Percentiles rank a stretch among this genome's conserved stretches.
phyloP scores from a whole-genome alignment of 2,888 invertebrate genomes.

The Ichneumoninae sp. region DNA sequence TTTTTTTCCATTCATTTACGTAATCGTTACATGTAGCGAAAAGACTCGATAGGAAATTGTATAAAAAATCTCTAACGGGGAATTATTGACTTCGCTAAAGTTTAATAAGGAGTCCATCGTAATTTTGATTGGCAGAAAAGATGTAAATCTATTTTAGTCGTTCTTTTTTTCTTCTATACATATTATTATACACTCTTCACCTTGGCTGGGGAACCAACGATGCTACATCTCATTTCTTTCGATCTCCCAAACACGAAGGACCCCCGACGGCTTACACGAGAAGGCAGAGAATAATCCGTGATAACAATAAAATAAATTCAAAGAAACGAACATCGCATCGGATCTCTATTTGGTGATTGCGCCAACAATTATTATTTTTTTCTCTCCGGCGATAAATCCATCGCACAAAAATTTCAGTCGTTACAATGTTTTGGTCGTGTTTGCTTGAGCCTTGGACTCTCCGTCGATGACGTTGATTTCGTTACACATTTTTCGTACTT shows the following conservation, averaged over 20 bases:
- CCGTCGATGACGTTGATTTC: constrained; percentile 20
- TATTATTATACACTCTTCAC: constrained; percentile 25
- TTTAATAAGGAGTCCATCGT: constrained; percentile 4
- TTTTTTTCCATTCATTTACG: constrained; percentile 9
- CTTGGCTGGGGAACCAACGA: not conserved
- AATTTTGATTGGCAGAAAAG: constrained; percentile 57
- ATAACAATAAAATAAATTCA: constrained; percentile 31
- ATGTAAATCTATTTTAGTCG: constrained; percentile 20
- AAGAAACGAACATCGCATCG: constrained; percentile 31
- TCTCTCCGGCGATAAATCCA: constrained; percentile 36
- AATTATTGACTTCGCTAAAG: constrained; percentile 47
- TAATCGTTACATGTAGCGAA: constrained; percentile 48
- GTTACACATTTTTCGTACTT: constrained; percentile 22
- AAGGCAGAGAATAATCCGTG: constrained; percentile 59
- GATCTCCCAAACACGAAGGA: not conserved
- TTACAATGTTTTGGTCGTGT: constrained; percentile 56
- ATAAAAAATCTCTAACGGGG: constrained; percentile 49
- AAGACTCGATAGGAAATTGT: constrained; percentile 41
- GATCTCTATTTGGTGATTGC: constrained; percentile 61
- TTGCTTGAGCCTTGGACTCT: constrained; percentile 38
- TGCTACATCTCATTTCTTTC: not conserved
- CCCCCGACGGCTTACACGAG: constrained; percentile 34
- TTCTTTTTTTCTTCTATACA: not conserved
- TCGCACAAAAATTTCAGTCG: constrained; percentile 54
- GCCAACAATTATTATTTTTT: constrained; percentile 19